A percentile compares a stretch with the other conserved stretches of the same genome.
Evolutionary conservation across 2,113 vertebrate genomes (phyloP).

Genomic region (Lamprologus tigripictilis): DNA sequence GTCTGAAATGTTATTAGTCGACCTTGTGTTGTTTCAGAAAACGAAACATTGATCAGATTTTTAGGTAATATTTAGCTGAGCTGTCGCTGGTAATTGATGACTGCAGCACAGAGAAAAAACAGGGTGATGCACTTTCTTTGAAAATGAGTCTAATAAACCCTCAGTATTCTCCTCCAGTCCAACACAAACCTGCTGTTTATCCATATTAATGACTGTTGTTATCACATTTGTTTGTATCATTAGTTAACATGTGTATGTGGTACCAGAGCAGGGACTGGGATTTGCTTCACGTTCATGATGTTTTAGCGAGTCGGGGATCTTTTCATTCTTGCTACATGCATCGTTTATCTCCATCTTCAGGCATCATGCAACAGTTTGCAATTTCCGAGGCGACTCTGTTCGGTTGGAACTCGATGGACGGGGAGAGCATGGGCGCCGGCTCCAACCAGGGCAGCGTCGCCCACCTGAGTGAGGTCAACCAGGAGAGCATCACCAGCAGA

Average conservation of each 20-base stretch:
- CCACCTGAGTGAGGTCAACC: conserved; percentile 90
- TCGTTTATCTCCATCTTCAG: conserved; percentile 37
- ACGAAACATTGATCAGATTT: neutral
- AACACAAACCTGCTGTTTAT: neutral
- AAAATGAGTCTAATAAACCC: neutral
- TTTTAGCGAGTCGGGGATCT: neutral
- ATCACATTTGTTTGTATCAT: too few species aligned
- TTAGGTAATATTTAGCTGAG: neutral
- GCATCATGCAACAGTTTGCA: conserved; percentile 96
- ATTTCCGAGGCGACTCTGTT: conserved; percentile 95
- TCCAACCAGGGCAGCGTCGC: conserved; percentile 88
- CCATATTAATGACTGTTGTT: neutral
- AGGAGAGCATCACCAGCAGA: conserved; percentile 84
- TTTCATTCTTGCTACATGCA: neutral
- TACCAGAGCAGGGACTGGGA: neutral
- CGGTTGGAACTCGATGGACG: conserved; percentile 95
- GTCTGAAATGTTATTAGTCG: neutral
- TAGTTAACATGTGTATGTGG: neutral
- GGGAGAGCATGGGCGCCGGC: conserved; percentile 86
- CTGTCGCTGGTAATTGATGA: neutral
- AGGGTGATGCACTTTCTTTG: neutral
- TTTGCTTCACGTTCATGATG: rapidly evolving
- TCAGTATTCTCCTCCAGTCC: neutral
- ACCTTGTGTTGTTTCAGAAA: neutral
- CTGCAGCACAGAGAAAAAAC: neutral